Percentiles rank a stretch among this genome's conserved stretches.
Conservation (phyloP, 35 echinoderm and acorn worm genomes). For the Apostichopus parvimensis region DNA sequence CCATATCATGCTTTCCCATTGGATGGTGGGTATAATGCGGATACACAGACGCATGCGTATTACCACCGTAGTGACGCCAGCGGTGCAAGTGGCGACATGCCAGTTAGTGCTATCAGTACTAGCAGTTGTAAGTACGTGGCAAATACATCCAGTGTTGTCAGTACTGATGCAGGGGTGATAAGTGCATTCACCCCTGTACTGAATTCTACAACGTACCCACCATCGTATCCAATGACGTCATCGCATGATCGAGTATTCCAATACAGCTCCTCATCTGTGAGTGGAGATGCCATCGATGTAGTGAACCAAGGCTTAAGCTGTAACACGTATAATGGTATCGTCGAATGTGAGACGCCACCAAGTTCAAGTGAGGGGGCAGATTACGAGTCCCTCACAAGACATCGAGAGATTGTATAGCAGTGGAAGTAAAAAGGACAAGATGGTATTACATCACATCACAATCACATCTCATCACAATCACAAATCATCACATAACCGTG, state of each 20-base stretch:
- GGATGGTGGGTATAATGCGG: not conserved
- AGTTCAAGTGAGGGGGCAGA: constrained; percentile 45
- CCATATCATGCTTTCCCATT: constrained; percentile 26
- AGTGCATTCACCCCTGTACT: constrained; percentile 53
- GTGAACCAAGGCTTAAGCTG: not conserved
- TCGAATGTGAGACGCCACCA: constrained; percentile 50
- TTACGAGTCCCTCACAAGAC: constrained; percentile 5
- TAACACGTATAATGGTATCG: constrained; percentile 46
- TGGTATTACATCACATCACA: not conserved
- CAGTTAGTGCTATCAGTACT: constrained; percentile 5
- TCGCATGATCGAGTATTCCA: not conserved
- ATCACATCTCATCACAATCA: no score
- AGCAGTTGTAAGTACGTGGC: constrained; percentile 48
- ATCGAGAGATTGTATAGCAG: constrained; percentile 29
- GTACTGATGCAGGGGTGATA: constrained; percentile 19
- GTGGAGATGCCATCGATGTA: not conserved
- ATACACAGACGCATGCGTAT: constrained; percentile 25
- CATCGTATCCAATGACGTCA: constrained; percentile 42
- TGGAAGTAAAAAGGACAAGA: not conserved
- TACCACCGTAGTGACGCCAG: constrained; percentile 26
- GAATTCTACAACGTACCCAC: constrained; percentile 40
- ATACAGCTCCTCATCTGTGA: not conserved
- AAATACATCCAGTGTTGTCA: constrained; percentile 20
- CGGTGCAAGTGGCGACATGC: not conserved
- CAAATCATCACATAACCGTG: no score